These are phyloP conservation scores for Panthera leo DNA, from an alignment of 2,113 vertebrate species.

Conservation along the genomic window DNA sequence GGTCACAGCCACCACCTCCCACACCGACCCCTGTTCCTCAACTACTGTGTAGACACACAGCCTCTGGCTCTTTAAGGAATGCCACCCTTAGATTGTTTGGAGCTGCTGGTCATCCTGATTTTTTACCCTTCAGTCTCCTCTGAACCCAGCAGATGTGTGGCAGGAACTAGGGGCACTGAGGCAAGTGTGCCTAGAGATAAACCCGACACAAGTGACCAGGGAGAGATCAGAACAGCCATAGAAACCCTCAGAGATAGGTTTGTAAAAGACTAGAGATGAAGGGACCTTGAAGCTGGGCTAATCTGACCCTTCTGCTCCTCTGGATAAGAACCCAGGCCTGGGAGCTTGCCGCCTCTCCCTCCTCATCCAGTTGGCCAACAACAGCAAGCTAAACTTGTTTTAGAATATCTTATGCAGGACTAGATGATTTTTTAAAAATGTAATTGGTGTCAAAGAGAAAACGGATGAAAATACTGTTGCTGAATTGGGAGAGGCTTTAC, in stretches of 20 bases:
- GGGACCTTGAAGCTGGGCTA: background rate
- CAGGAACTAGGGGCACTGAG: background rate
- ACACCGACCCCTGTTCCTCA: background rate
- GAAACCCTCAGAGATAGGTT: background rate
- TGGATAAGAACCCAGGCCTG: background rate
- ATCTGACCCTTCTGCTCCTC: background rate
- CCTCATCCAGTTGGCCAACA: background rate
- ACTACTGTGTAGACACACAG: rapidly evolving
- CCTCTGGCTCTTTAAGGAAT: background rate
- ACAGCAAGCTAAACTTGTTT: background rate
- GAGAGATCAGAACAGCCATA: background rate
- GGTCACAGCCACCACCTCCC: rapidly evolving
- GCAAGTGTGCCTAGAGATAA: background rate
- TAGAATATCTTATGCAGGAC: too few relatives aligned
- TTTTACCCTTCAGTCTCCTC: background rate
- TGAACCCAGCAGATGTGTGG: background rate
- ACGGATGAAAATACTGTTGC: background rate
- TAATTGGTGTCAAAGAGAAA: background rate
- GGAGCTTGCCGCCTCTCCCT: background rate
- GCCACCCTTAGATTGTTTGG: background rate
- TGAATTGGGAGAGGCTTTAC: background rate
- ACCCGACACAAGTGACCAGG: background rate
- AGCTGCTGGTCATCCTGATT: background rate
- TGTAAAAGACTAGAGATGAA: background rate
- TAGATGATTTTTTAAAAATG: background rate